Evolutionary conservation across 2,888 invertebrate genomes (phyloP).

Genomic region (Ormyrus nitidulus): DNA sequence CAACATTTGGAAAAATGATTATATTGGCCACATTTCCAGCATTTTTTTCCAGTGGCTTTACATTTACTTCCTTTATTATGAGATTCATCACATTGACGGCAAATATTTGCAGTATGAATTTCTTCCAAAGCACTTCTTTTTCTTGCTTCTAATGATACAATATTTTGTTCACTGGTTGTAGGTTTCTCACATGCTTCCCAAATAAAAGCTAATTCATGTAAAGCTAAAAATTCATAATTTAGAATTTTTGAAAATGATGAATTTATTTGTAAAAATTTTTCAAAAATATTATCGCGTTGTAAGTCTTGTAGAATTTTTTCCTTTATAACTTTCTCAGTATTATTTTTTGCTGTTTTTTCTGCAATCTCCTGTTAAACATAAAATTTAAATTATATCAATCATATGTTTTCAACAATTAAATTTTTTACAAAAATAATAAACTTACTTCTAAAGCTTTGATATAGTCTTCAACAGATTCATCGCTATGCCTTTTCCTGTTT

Average conservation of each 20-base stretch:
- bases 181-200: slow-evolving; percentile 36
- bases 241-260: slow-evolving; percentile 25
- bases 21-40: slow-evolving; percentile 39
- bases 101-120: neutral
- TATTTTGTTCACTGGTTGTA: neutral
- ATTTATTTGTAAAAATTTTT: slow-evolving; percentile 4
- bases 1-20: slow-evolving; percentile 35
- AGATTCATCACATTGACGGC: neutral
- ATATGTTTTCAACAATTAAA: neutral
- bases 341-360: slow-evolving; percentile 42
- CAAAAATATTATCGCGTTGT: slow-evolving; percentile 11
- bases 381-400: neutral
- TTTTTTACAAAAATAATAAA: neutral
- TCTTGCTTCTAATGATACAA: neutral
- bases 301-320: slow-evolving; percentile 47
- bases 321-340: slow-evolving; percentile 34
- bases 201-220: slow-evolving; percentile 40
- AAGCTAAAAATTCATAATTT: slow-evolving; percentile 31
- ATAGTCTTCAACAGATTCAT: slow-evolving; percentile 41
- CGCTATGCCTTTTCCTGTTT: slow-evolving; percentile 16
- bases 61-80: slow-evolving; percentile 11
- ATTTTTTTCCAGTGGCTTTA: slow-evolving; percentile 22
- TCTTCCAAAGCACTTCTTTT: slow-evolving; percentile 21
- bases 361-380: slow-evolving; percentile 25
- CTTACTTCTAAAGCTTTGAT: slow-evolving; percentile 39